phyloP scores from a whole-genome alignment of 2,888 invertebrate species.

The Cephalotes varians region DNA sequence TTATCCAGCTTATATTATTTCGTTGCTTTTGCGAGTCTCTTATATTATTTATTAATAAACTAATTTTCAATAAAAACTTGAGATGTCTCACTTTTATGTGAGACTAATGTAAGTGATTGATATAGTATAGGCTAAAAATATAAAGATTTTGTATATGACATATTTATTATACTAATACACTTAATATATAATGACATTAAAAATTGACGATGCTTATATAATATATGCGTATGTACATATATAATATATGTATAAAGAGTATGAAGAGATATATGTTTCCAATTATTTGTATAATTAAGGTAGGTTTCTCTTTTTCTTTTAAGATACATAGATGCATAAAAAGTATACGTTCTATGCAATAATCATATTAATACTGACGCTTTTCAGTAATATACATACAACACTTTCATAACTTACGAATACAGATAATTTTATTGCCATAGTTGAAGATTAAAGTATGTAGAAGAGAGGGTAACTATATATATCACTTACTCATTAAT shows the following conservation, averaged over 20 bases:
- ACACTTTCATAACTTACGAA: constrained; percentile 33
- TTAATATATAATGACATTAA: constrained; percentile 66
- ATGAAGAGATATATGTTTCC: constrained; percentile 49
- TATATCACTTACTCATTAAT: constrained; percentile 21
- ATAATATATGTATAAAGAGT: constrained; percentile 52
- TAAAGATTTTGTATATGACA: constrained; percentile 68
- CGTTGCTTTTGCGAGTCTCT: constrained; percentile 2
- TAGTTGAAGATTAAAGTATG: constrained; percentile 49
- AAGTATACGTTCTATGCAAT: constrained; percentile 55
- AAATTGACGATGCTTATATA: constrained; percentile 71
- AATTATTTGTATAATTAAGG: constrained; percentile 13
- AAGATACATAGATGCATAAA: constrained; percentile 10
- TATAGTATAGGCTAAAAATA: constrained; percentile 53
- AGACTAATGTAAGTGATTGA: constrained; percentile 7
- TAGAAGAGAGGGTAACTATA: constrained; percentile 37
- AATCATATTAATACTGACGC: constrained; percentile 59
- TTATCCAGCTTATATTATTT: constrained; percentile 21
- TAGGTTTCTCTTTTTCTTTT: neutral
- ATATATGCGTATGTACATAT: constrained; percentile 26
- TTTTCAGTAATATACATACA: constrained; percentile 39
- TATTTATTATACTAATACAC: constrained; percentile 70
- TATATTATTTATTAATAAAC: constrained; percentile 13
- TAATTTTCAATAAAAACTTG: neutral
- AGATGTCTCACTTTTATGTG: neutral
- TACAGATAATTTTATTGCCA: constrained; percentile 67